Evolutionary conservation across 2,797 vertebrate genomes (phyloP).

Genomic region (Xenops minutus): DNA sequence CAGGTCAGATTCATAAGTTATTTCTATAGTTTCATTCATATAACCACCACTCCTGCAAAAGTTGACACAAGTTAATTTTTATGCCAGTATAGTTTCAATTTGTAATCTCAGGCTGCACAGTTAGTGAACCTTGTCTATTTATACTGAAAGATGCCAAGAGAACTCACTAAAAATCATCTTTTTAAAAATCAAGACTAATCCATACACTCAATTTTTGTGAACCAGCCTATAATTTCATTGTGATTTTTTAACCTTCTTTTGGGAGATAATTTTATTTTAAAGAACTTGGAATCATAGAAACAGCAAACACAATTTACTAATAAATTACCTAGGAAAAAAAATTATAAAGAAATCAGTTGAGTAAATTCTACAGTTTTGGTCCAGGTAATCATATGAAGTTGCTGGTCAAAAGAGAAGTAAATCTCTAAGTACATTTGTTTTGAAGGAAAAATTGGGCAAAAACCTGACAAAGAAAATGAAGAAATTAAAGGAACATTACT

Average conservation of each 20-base stretch:
- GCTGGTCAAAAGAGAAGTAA: background rate
- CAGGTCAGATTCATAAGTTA: background rate
- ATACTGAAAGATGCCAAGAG: background rate
- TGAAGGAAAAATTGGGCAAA: background rate
- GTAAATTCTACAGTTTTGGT: background rate
- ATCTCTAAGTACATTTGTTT: background rate
- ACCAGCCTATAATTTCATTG: background rate
- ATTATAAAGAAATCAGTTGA: background rate
- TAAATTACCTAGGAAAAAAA: constrained; percentile 15
- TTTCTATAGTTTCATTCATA: background rate
- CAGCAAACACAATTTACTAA: constrained; percentile 17
- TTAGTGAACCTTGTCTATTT: background rate
- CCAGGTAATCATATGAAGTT: background rate
- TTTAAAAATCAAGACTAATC: background rate
- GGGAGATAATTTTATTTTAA: background rate
- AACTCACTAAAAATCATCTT: background rate
- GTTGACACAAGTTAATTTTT: background rate
- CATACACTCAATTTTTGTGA: background rate
- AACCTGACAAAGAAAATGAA: background rate
- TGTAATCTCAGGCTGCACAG: background rate
- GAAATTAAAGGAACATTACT: background rate
- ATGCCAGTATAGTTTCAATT: background rate
- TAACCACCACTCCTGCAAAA: background rate
- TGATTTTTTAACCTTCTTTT: background rate
- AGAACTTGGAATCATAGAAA: background rate